These are phyloP conservation scores for Macrostomum cliftonense DNA, from an alignment of 2,888 invertebrate species.

Conservation along the genomic window DNA sequence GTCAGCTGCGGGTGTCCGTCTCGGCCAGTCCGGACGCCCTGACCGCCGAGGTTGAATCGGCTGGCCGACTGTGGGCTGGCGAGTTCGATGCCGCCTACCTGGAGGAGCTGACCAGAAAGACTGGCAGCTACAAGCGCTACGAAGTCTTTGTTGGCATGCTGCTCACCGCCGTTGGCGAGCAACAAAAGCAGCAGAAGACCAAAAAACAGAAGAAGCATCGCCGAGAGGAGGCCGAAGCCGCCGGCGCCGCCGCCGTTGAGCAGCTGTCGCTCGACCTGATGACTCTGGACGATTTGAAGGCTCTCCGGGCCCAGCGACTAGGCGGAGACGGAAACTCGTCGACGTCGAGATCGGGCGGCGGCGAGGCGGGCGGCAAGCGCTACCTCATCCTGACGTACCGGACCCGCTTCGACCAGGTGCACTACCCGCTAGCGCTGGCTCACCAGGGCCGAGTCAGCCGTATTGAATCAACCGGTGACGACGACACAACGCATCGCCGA, in stretches of 20 bases:
- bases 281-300: slow-evolving; percentile 2
- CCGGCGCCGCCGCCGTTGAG: no score
- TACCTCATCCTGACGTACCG: slow-evolving; percentile 5
- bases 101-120: slow-evolving; percentile 7
- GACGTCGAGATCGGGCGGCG: background rate
- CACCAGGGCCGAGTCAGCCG: background rate
- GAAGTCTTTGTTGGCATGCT: slow-evolving; percentile 7
- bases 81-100: background rate
- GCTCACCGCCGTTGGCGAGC: slow-evolving; percentile 3
- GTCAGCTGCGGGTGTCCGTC: no score
- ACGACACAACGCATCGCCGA: no score
- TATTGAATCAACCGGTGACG: no score
- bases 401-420: slow-evolving; percentile 4
- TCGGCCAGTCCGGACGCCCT: no score
- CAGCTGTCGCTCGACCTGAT: slow-evolving; percentile 4
- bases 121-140: slow-evolving; percentile 6
- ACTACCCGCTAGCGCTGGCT: slow-evolving; percentile 5
- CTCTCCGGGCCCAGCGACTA: slow-evolving; percentile 1
- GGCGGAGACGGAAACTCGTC: background rate
- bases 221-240: background rate
- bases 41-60: no score
- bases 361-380: background rate
- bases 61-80: no score
- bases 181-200: background rate
- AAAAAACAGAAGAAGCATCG: background rate